These are phyloP conservation scores for Bellardia pandia DNA, from an alignment of 2,888 invertebrate species.

Conservation along the genomic window DNA sequence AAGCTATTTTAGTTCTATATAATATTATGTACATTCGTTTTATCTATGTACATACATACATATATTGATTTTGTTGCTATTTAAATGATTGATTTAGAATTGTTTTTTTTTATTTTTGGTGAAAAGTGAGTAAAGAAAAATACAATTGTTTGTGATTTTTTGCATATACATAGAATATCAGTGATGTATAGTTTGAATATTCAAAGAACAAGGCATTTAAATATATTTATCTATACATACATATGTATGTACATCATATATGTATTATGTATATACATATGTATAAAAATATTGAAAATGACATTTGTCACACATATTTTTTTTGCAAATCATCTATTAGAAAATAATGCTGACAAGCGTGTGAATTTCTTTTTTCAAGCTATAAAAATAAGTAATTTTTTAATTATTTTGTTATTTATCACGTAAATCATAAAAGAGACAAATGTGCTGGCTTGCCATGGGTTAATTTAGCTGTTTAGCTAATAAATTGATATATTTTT, in stretches of 20 bases:
- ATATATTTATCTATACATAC: not conserved
- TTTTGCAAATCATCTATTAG: not conserved
- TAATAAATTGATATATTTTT: conserved; percentile 51
- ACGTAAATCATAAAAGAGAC: too few relatives aligned
- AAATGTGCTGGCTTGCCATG: not conserved
- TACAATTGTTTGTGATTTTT: conserved; percentile 62
- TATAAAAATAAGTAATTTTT: too few relatives aligned
- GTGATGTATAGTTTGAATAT: not conserved
- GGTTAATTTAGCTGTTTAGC: conserved; percentile 29
- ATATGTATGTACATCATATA: too few relatives aligned
- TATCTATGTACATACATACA: not conserved
- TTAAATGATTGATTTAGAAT: conserved; percentile 67
- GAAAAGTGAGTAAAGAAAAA: conserved; percentile 50
- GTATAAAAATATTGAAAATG: conserved; percentile 14
- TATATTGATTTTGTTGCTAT: conserved; percentile 1
- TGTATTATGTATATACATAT: too few relatives aligned
- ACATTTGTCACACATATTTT: conserved; percentile 33
- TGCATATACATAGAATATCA: conserved; percentile 38
- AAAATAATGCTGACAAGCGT: conserved; percentile 1
- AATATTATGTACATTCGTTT: not conserved
- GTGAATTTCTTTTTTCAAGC: conserved; percentile 1
- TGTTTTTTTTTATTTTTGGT: conserved; percentile 36
- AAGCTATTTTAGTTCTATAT: conserved; percentile 21
- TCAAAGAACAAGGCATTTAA: not conserved
- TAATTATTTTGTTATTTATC: too few relatives aligned